Evolutionary conservation across 2,113 vertebrate genomes (phyloP).

Genomic region (Psophia crepitans): DNA sequence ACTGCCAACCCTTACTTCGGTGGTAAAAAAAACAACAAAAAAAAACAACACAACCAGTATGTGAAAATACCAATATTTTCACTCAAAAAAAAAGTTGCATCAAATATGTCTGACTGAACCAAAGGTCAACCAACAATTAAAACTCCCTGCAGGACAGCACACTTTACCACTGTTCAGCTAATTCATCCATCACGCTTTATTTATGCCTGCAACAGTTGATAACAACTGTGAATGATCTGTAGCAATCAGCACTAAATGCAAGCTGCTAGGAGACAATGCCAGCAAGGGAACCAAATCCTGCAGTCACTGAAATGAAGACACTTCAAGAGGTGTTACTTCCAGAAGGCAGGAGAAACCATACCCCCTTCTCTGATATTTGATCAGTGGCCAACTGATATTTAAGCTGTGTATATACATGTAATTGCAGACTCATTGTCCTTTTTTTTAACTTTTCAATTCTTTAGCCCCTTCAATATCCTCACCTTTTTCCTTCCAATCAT

Average conservation of each 20-base stretch:
- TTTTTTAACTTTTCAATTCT: background rate
- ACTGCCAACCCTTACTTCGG: background rate
- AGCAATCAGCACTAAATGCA: background rate
- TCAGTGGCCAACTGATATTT: background rate
- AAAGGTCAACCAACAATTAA: background rate
- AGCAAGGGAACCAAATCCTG: background rate
- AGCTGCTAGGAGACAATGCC: background rate
- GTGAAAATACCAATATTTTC: background rate
- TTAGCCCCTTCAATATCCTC: background rate
- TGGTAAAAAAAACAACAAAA: background rate
- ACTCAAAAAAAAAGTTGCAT: background rate
- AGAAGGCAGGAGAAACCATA: background rate
- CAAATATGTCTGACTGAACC: background rate
- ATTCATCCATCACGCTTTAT: background rate
- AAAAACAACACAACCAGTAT: too few relatives aligned
- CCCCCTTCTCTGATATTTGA: background rate
- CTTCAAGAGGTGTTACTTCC: background rate
- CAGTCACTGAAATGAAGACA: background rate
- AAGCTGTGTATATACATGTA: background rate
- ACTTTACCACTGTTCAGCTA: background rate
- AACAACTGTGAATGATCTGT: background rate
- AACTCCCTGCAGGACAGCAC: background rate
- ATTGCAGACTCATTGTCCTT: background rate
- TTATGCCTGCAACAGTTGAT: background rate
- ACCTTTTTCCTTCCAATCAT: background rate